Conservation (phyloP, 2,797 vertebrate genomes). For the Oceanodroma leucorhoa region DNA sequence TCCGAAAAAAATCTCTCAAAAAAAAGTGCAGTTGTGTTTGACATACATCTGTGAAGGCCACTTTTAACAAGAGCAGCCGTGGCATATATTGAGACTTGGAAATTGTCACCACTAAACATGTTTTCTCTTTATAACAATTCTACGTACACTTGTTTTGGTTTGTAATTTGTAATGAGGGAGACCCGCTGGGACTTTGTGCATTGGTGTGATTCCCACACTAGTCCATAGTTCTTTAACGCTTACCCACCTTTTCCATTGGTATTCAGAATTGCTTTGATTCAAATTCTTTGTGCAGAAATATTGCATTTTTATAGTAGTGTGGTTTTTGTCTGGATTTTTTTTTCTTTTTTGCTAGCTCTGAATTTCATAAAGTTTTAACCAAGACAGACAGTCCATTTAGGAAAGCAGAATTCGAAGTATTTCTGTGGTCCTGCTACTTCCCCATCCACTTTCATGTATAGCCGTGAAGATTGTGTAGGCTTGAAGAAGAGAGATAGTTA, state of each 20-base stretch:
- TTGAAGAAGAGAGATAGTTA: background rate
- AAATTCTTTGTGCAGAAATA: background rate
- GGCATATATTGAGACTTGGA: background rate
- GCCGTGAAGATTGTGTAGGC: background rate
- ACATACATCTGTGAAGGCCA: background rate
- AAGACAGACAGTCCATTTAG: background rate
- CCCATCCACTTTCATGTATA: background rate
- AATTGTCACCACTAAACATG: background rate
- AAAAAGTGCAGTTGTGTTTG: background rate
- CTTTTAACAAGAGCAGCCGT: background rate
- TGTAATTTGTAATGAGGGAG: background rate
- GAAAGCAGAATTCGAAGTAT: background rate
- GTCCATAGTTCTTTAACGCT: background rate
- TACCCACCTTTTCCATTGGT: background rate
- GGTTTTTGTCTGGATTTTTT: rapidly evolving
- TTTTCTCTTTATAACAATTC: background rate
- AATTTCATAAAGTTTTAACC: background rate
- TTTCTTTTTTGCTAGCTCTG: background rate
- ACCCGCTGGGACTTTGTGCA: background rate
- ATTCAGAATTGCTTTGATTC: background rate
- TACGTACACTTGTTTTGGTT: background rate
- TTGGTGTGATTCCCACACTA: background rate
- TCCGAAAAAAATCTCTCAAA: background rate
- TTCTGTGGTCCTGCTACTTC: background rate
- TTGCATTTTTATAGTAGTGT: background rate